phyloP scores from a whole-genome alignment of 2,888 invertebrate species.

The Chirona hameri region DNA sequence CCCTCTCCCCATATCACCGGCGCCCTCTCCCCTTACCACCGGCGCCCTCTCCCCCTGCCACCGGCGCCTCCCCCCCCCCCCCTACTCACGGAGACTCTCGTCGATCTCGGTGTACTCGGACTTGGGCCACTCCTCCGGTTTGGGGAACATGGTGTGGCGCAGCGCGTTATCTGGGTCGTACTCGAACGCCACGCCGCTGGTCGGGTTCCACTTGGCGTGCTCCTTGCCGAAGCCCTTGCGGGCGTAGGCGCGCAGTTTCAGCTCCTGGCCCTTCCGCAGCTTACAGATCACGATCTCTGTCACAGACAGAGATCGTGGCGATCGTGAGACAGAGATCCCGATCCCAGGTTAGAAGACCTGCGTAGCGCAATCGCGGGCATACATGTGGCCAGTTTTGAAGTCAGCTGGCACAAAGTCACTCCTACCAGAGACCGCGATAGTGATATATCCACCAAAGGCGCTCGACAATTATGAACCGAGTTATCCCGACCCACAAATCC shows the following conservation, averaged over 20 bases:
- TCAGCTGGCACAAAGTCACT: too few relatives aligned
- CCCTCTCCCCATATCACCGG: background rate
- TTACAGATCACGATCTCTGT: slow-evolving; percentile 66
- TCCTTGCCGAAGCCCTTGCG: slow-evolving; percentile 97
- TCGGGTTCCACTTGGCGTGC: slow-evolving; percentile 99
- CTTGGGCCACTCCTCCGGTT: slow-evolving; percentile 98
- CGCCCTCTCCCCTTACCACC: background rate
- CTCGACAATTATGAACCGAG: too few relatives aligned
- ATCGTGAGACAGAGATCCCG: too few relatives aligned
- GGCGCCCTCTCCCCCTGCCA: background rate
- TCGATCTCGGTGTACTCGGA: slow-evolving; percentile 93
- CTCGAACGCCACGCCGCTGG: slow-evolving; percentile 96
- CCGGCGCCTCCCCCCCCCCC: background rate
- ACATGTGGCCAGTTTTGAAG: too few relatives aligned
- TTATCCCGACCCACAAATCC: too few relatives aligned
- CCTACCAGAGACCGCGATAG: too few relatives aligned
- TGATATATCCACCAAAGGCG: too few relatives aligned
- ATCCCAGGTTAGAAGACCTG: too few relatives aligned
- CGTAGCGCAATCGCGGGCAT: too few relatives aligned
- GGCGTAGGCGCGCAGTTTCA: slow-evolving; percentile 91
- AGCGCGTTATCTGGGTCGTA: slow-evolving; percentile 98
- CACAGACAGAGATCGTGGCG: background rate
- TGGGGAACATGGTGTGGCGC: slow-evolving; percentile 90
- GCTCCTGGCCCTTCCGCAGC: slow-evolving; percentile 77
- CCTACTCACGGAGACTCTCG: slow-evolving; percentile 72